Conservation (phyloP, 2,888 invertebrate genomes). For the Neoscelio sp. region DNA sequence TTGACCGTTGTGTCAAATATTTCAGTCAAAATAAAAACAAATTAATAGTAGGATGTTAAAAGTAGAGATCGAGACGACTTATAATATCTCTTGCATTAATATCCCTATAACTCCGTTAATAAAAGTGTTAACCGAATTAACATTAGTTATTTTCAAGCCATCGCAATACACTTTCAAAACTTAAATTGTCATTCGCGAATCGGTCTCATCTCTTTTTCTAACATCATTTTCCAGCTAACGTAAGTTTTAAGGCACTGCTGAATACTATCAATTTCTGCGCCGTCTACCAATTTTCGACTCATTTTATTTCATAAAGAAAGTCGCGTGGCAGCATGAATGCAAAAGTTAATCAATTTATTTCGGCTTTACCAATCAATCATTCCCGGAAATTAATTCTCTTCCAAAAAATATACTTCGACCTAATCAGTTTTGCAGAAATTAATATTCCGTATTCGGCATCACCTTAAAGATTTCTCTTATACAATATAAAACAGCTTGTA, state of each 20-base stretch:
- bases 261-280: constrained; percentile 20
- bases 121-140: too few relatives aligned
- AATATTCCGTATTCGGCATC: constrained; percentile 12
- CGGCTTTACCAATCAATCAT: too few relatives aligned
- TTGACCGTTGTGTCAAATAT: constrained; percentile 16
- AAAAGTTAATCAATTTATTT: too few relatives aligned
- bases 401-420: too few relatives aligned
- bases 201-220: constrained; percentile 4
- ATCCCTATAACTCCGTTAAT: neutral
- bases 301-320: constrained; percentile 54
- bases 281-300: constrained; percentile 14
- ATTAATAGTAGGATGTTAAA: constrained; percentile 20
- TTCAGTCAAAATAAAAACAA: constrained; percentile 55
- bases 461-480: constrained; percentile 14
- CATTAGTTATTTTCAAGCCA: too few relatives aligned
- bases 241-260: constrained; percentile 21
- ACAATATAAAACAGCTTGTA: constrained; percentile 36
- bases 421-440: constrained; percentile 48
- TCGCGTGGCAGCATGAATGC: too few relatives aligned
- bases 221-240: constrained; percentile 14
- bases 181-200: too few relatives aligned
- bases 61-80: constrained; percentile 8
- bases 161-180: too few relatives aligned
- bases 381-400: constrained; percentile 31
- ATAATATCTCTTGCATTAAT: neutral